Percentiles rank a stretch among this genome's conserved stretches.
phyloP scores from a whole-genome alignment of 2,797 vertebrate genomes.

The Hirundo rustica region DNA sequence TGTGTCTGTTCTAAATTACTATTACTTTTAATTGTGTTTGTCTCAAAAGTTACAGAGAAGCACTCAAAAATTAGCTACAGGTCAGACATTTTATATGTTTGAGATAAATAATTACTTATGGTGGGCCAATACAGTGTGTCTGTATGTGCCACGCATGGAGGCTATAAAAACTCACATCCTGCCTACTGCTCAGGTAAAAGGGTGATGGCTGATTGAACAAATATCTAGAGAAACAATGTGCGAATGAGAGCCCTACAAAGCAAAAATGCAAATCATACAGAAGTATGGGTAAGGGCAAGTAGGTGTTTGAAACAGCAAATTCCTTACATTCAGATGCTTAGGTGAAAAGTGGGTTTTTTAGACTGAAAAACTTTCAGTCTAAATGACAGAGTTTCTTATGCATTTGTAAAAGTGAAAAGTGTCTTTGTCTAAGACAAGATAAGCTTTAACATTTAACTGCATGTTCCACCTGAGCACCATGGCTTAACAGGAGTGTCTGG shows the following conservation, averaged over 20 bases:
- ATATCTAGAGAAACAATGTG: neutral
- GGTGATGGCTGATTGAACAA: neutral
- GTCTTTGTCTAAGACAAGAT: neutral
- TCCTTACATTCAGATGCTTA: neutral
- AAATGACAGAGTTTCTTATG: too few relatives aligned
- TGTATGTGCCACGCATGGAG: neutral
- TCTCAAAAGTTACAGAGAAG: neutral
- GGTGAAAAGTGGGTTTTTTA: neutral
- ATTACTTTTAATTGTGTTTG: neutral
- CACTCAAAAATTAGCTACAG: neutral
- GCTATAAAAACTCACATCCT: neutral
- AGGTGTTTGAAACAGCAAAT: neutral
- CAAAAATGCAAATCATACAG: neutral
- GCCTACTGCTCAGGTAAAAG: neutral
- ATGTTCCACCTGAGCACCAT: neutral
- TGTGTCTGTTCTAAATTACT: neutral
- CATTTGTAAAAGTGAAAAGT: neutral
- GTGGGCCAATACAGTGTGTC: neutral
- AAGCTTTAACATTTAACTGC: neutral
- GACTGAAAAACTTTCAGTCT: too few relatives aligned
- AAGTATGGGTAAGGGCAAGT: neutral
- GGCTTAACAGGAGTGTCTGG: neutral
- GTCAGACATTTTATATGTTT: neutral
- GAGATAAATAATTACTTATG: neutral
- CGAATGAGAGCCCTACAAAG: neutral